A percentile compares a stretch with the other conserved stretches of the same genome.
phyloP scores from a whole-genome alignment of 1,140 invertebrate genomes.

The Cataglyphis hispanica region DNA sequence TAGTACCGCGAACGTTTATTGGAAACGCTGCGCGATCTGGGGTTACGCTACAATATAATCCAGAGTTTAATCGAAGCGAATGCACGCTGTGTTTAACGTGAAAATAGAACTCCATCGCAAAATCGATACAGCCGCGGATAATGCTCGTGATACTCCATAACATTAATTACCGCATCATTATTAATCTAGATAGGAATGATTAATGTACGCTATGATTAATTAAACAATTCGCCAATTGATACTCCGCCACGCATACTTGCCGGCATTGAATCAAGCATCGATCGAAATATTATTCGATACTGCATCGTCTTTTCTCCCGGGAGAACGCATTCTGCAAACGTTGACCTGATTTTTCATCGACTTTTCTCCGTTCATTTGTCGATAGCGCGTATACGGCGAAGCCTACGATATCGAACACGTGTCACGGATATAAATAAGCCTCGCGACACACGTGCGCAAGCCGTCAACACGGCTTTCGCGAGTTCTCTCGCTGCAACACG shows the following conservation, averaged over 20 bases:
- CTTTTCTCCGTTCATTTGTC: conserved; percentile 6
- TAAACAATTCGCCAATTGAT: conserved; percentile 16
- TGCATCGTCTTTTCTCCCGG: neutral
- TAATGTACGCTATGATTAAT: conserved; percentile 34
- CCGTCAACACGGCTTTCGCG: conserved; percentile 19
- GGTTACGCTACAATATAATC: neutral
- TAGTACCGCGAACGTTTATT: neutral
- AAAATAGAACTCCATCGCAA: neutral
- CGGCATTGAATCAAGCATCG: neutral
- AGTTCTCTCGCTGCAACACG: neutral
- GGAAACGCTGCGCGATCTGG: conserved; percentile 3
- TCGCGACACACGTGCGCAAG: neutral
- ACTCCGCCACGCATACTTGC: neutral
- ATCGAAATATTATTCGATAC: conserved; percentile 5
- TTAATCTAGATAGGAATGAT: conserved; percentile 30
- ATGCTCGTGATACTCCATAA: neutral
- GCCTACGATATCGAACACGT: neutral
- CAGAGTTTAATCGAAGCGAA: neutral
- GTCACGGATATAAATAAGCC: conserved; percentile 32
- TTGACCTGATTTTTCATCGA: conserved; percentile 48
- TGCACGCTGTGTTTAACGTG: neutral
- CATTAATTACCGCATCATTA: conserved; percentile 36
- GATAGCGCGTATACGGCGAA: neutral
- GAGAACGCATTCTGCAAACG: neutral
- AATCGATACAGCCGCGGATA: conserved; percentile 1